Conservation (phyloP, 2,113 vertebrate species). For the Epinephelus moara region DNA sequence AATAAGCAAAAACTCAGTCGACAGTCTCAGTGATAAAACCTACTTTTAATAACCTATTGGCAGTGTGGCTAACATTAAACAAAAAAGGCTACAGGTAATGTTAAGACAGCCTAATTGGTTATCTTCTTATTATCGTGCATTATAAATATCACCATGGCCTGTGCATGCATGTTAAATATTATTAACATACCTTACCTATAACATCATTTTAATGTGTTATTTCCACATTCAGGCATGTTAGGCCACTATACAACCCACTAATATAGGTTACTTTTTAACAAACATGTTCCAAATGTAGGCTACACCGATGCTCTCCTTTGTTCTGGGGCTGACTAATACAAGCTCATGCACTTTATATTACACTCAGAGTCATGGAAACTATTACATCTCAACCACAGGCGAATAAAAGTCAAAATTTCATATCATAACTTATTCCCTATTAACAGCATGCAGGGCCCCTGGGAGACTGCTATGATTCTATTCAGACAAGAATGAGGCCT, state of each 20-base stretch:
- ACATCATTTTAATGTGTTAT: background rate
- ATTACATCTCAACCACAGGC: background rate
- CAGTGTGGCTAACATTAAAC: background rate
- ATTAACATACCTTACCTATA: background rate
- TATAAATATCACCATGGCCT: background rate
- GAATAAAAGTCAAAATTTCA: background rate
- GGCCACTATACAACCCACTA: background rate
- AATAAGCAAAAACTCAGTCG: background rate
- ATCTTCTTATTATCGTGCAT: background rate
- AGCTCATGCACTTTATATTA: constrained; percentile 1
- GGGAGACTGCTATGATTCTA: constrained; percentile 11
- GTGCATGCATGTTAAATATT: background rate
- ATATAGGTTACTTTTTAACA: background rate
- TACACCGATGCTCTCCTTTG: background rate
- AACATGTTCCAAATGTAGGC: background rate
- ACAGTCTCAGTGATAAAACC: background rate
- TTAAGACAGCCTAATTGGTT: too few species aligned
- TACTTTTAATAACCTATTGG: background rate
- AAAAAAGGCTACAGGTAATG: background rate
- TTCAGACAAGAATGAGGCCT: constrained; percentile 28
- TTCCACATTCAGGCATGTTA: background rate
- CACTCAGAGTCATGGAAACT: background rate
- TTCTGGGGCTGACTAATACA: background rate
- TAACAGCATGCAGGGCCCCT: constrained; percentile 21
- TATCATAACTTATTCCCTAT: constrained; percentile 7